Percentiles rank a stretch among this genome's conserved stretches.
Conservation (phyloP, 2,888 invertebrate species). For the Drosophila recens region DNA sequence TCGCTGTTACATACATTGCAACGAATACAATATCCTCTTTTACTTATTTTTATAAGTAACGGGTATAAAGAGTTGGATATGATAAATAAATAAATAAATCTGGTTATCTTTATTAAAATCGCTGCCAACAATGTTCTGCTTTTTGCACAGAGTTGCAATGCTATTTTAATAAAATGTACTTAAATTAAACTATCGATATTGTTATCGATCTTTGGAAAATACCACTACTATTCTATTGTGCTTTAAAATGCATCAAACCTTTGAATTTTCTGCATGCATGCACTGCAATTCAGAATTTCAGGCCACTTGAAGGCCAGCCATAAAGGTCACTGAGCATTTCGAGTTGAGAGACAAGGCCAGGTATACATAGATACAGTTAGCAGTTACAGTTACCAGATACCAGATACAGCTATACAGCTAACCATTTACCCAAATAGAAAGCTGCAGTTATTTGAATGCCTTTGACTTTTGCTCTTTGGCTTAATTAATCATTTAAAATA, state of each 20-base stretch:
- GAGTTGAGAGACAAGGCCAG: not conserved
- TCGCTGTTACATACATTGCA: too few species aligned
- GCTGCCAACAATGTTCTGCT: not conserved
- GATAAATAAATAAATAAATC: too few species aligned
- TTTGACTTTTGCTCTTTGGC: slow-evolving; percentile 16
- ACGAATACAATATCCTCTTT: too few species aligned
- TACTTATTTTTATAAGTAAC: too few species aligned
- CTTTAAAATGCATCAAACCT: not conserved
- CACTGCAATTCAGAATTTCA: slow-evolving; percentile 10
- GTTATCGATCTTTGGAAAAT: not conserved
- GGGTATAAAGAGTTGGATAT: too few species aligned
- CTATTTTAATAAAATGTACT: not conserved
- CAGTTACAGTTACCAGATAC: not conserved
- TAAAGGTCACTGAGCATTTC: slow-evolving; percentile 36
- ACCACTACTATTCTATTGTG: not conserved
- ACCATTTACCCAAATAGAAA: slow-evolving; percentile 1
- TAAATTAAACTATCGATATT: not conserved
- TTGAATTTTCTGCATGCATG: slow-evolving; percentile 1
- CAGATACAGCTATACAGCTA: not conserved
- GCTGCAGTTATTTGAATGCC: slow-evolving; percentile 3
- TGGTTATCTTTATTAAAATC: too few species aligned
- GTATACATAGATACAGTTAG: slow-evolving; percentile 2
- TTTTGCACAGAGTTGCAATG: not conserved
- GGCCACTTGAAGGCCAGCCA: slow-evolving; percentile 6
- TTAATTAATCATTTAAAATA: slow-evolving; percentile 5